A percentile compares a stretch with the other conserved stretches of the same genome.
Conservation (phyloP, 2,797 vertebrate species). For the Eulemur mongoz region DNA sequence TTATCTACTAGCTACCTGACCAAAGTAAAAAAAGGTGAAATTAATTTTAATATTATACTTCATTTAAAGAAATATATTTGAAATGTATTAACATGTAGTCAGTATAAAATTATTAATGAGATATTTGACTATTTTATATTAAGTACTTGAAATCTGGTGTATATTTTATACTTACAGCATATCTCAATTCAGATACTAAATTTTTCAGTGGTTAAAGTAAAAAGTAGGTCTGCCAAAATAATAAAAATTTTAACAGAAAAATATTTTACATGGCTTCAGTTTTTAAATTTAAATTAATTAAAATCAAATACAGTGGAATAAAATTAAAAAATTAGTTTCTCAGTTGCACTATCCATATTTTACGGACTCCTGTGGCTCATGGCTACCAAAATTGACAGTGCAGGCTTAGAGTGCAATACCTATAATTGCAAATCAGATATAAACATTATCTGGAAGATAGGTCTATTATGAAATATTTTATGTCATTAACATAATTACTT, state of each 20-base stretch:
- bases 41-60: conserved; percentile 34
- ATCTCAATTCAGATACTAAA: not conserved
- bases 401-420: not conserved
- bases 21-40: conserved; percentile 8
- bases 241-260: not conserved
- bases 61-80: conserved; percentile 17
- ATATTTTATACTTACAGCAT: not conserved
- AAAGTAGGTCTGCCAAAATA: not conserved
- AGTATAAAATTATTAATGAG: conserved; percentile 33
- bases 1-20: not conserved
- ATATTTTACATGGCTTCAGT: not conserved
- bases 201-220: conserved; percentile 25
- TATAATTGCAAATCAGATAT: not conserved
- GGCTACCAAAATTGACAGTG: not conserved
- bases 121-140: not conserved
- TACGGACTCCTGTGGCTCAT: not conserved
- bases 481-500: conserved; percentile 30
- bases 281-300: conserved; percentile 14
- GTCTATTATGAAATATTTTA: not conserved
- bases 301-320: conserved; percentile 22
- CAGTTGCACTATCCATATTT: not conserved
- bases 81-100: not conserved
- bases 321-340: not conserved
- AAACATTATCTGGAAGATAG: not conserved
- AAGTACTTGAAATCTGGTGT: not conserved